A percentile compares a stretch with the other conserved stretches of the same genome.
Evolutionary conservation across 2,113 vertebrate species (phyloP).

Genomic region (Ellobius talpinus): DNA sequence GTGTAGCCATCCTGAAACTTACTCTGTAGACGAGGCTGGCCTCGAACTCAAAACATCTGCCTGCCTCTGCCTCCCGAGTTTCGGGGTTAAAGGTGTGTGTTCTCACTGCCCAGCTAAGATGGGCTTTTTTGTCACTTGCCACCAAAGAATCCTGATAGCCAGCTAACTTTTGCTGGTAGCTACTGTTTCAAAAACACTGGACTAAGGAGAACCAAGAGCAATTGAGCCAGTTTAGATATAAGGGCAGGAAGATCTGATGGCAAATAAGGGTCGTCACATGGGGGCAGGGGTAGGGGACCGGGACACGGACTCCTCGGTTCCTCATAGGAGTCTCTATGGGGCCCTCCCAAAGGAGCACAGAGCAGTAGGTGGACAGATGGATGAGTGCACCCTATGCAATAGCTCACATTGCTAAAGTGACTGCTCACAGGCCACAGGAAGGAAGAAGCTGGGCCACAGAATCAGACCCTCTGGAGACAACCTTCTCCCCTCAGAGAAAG

Average conservation of each 20-base stretch:
- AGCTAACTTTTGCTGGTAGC: neutral
- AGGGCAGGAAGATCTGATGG: neutral
- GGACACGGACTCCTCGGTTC: neutral
- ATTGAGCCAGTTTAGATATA: accelerated
- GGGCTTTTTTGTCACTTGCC: neutral
- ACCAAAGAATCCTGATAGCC: neutral
- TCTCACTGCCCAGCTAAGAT: neutral
- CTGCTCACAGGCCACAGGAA: slow-evolving; percentile 59
- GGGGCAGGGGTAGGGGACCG: no score
- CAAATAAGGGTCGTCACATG: neutral
- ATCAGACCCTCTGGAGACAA: neutral
- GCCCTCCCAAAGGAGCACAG: neutral
- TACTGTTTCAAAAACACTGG: neutral
- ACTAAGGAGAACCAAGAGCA: neutral
- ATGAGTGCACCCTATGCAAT: neutral
- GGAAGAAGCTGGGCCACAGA: neutral
- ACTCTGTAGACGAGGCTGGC: neutral
- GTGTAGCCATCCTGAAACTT: neutral
- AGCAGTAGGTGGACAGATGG: neutral
- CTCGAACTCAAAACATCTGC: neutral
- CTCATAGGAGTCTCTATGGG: neutral
- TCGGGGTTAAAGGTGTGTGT: neutral
- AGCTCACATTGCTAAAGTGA: slow-evolving; percentile 57
- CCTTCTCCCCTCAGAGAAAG: neutral
- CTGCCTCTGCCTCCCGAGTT: neutral